Evolutionary conservation across 2,113 vertebrate genomes (phyloP).

Genomic region (Scortum barcoo): DNA sequence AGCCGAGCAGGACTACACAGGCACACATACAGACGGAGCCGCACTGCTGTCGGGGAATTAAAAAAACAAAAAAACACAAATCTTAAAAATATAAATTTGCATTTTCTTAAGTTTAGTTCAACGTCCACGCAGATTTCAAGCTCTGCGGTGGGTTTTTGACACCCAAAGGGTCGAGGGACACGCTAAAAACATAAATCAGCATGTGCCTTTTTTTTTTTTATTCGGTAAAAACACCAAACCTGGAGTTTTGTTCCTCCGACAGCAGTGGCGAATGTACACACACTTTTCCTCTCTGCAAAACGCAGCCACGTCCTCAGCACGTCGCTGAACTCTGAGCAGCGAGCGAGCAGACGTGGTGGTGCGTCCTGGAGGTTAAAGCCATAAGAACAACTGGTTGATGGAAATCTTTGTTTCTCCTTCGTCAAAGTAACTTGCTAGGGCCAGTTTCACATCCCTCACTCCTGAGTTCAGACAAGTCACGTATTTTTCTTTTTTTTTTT

Average conservation of each 20-base stretch:
- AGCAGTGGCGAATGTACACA: constrained; percentile 57
- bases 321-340: neutral
- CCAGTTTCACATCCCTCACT: constrained; percentile 64
- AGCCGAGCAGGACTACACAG: constrained; percentile 62
- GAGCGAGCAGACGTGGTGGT: constrained; percentile 9
- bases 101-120: neutral
- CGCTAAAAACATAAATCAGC: constrained; percentile 1
- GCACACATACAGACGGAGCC: constrained; percentile 65
- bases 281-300: constrained; percentile 28
- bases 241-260: constrained; percentile 35
- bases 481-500: constrained; percentile 29
- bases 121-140: constrained; percentile 24
- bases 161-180: neutral
- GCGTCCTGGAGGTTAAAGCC: constrained; percentile 64
- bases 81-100: constrained; percentile 37
- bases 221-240: neutral
- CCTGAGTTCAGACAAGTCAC: constrained; percentile 78
- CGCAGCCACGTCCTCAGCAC: constrained; percentile 11
- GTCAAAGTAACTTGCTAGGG: constrained; percentile 42
- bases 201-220: neutral
- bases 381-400: constrained; percentile 47
- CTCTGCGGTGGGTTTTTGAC: constrained; percentile 27
- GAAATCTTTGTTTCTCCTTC: constrained; percentile 42
- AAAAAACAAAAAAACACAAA: neutral
- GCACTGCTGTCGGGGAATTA: constrained; percentile 49